Conservation (phyloP, 2,888 invertebrate species). For the Mimachlamys varia region DNA sequence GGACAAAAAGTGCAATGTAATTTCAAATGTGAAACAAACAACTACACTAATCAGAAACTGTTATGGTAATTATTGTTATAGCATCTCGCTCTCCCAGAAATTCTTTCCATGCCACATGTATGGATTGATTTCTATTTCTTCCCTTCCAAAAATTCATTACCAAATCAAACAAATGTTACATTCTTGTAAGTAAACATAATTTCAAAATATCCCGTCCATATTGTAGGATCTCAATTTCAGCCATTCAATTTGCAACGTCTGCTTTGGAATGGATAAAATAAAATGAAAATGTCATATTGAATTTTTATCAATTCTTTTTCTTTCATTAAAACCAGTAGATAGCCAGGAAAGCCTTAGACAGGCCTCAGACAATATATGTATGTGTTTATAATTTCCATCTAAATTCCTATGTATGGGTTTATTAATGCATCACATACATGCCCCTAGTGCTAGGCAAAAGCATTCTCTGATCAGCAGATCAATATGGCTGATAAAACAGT, state of each 20-base stretch:
- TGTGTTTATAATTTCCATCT: constrained; percentile 36
- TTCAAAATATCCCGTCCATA: not conserved
- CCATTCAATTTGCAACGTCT: constrained; percentile 2
- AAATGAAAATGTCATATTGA: constrained; percentile 27
- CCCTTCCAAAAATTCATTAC: not conserved
- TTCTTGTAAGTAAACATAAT: not conserved
- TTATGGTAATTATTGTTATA: not conserved
- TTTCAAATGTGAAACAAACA: constrained; percentile 21
- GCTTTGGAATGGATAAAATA: not conserved
- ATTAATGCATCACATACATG: constrained; percentile 34
- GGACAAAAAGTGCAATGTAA: constrained; percentile 14
- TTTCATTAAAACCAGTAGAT: not conserved
- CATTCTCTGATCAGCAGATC: constrained; percentile 26
- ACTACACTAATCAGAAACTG: not conserved
- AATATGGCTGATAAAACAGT: constrained; percentile 34
- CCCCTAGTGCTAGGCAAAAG: constrained; percentile 32
- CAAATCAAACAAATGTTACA: not conserved
- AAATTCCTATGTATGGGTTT: constrained; percentile 31
- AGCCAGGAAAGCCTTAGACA: not conserved
- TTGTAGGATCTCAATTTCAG: not conserved
- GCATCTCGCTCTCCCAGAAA: not conserved
- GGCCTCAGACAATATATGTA: constrained; percentile 30
- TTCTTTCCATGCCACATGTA: not conserved
- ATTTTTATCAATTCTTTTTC: constrained; percentile 27
- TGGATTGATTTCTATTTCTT: not conserved